Conservation (phyloP, 2,888 invertebrate genomes). For the Tetanocera ferruginea region DNA sequence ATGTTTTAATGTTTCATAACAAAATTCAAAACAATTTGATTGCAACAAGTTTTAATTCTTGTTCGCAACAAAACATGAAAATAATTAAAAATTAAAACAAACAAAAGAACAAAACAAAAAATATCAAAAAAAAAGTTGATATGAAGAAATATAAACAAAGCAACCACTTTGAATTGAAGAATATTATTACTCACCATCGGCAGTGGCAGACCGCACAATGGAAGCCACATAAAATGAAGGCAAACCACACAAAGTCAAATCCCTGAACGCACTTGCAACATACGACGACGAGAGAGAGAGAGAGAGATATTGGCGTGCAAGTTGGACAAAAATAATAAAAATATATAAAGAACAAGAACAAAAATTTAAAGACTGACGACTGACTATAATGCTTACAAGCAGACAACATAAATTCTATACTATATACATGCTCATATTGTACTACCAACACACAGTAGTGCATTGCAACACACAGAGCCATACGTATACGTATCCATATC, state of each 20-base stretch:
- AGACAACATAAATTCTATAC: not conserved
- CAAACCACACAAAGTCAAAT: constrained; percentile 16
- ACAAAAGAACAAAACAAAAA: not conserved
- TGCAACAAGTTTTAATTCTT: constrained; percentile 1
- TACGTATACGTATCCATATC: not conserved
- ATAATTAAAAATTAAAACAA: not conserved
- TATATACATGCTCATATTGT: not conserved
- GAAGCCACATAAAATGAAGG: constrained; percentile 18
- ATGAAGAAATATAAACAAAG: constrained; percentile 9
- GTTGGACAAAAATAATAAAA: not conserved
- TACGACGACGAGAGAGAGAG: too few relatives aligned
- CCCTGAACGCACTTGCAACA: constrained; percentile 13
- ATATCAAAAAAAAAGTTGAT: not conserved
- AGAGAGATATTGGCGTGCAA: constrained; percentile 5
- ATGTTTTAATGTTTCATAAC: not conserved
- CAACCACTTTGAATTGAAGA: constrained; percentile 8
- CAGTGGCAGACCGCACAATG: not conserved
- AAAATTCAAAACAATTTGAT: not conserved
- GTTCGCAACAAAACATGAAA: too few relatives aligned
- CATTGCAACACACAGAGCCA: not conserved
- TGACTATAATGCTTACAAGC: not conserved
- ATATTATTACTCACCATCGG: constrained; percentile 16
- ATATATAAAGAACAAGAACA: not conserved
- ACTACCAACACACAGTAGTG: not conserved
- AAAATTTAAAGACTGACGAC: not conserved